These are phyloP conservation scores for Globodera rostochiensis DNA, from an alignment of 1,140 invertebrate genomes.

Conservation along the genomic window DNA sequence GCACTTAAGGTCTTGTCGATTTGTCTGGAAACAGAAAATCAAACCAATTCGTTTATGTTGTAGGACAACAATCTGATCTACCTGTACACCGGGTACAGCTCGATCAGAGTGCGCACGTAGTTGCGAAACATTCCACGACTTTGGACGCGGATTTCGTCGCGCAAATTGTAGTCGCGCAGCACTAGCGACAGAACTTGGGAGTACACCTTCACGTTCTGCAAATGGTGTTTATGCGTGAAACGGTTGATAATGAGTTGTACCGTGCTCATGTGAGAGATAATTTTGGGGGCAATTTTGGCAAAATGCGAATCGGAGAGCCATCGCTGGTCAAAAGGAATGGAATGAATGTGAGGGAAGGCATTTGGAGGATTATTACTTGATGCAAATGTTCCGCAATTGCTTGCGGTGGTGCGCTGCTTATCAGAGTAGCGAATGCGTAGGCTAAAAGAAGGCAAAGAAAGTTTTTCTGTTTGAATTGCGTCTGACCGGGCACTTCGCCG, in stretches of 20 bases:
- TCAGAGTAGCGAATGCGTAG: constrained; percentile 35
- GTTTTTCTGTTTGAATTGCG: neutral
- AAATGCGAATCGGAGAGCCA: constrained; percentile 41
- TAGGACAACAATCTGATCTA: neutral
- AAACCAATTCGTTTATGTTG: neutral
- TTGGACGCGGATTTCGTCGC: constrained; percentile 32
- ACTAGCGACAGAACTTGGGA: constrained; percentile 36
- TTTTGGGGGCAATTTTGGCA: constrained; percentile 36
- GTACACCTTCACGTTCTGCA: constrained; percentile 35
- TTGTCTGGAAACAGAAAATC: constrained; percentile 20
- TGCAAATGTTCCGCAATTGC: constrained; percentile 39
- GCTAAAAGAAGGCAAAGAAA: neutral
- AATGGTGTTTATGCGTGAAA: neutral
- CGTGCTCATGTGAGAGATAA: constrained; percentile 34
- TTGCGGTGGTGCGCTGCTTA: constrained; percentile 33
- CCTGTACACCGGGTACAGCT: constrained; percentile 42
- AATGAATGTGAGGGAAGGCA: neutral
- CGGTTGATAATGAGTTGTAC: constrained; percentile 6
- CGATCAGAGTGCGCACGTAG: constrained; percentile 33
- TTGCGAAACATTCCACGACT: constrained; percentile 39
- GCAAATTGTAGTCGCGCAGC: constrained; percentile 33
- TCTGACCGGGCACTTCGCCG: constrained; percentile 36
- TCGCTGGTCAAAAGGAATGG: constrained; percentile 13
- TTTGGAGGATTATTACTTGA: neutral
- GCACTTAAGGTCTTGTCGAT: constrained; percentile 39